Evolutionary conservation across 2,888 invertebrate genomes (phyloP).

Genomic region (Sinotaia quadrata): DNA sequence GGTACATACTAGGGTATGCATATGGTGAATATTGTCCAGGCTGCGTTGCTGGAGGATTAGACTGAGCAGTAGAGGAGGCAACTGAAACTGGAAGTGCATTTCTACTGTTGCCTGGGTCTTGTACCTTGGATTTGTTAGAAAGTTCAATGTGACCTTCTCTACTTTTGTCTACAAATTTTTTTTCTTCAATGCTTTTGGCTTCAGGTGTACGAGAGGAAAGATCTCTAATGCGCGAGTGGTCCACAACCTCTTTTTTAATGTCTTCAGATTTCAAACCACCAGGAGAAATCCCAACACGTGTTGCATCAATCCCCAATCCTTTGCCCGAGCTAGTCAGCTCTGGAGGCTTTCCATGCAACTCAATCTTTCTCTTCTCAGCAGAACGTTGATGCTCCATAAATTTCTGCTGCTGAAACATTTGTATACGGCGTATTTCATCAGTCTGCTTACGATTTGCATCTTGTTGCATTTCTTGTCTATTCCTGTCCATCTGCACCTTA

Average conservation of each 20-base stretch:
- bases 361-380: conserved; percentile 41
- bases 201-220: conserved; percentile 15
- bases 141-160: conserved; percentile 16
- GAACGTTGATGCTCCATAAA: conserved; percentile 66
- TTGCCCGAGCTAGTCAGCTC: conserved; percentile 33
- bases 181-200: conserved; percentile 30
- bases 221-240: conserved; percentile 15
- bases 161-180: conserved; percentile 30
- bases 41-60: conserved; percentile 37
- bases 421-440: conserved; percentile 47
- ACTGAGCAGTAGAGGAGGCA: conserved; percentile 27
- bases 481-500: conserved; percentile 70
- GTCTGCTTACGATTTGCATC: background rate
- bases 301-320: background rate
- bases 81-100: background rate
- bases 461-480: background rate
- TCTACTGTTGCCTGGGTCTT: background rate
- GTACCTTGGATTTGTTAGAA: conserved; percentile 4
- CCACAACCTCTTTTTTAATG: conserved; percentile 21
- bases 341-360: conserved; percentile 36
- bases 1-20: conserved; percentile 75
- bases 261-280: conserved; percentile 16
- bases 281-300: background rate
- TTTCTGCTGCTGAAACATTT: conserved; percentile 77
- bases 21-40: conserved; percentile 74